Evolutionary conservation across 92 coral and sea anemone genomes (phyloP).

Genomic region (Epizoanthus illoricatus): DNA sequence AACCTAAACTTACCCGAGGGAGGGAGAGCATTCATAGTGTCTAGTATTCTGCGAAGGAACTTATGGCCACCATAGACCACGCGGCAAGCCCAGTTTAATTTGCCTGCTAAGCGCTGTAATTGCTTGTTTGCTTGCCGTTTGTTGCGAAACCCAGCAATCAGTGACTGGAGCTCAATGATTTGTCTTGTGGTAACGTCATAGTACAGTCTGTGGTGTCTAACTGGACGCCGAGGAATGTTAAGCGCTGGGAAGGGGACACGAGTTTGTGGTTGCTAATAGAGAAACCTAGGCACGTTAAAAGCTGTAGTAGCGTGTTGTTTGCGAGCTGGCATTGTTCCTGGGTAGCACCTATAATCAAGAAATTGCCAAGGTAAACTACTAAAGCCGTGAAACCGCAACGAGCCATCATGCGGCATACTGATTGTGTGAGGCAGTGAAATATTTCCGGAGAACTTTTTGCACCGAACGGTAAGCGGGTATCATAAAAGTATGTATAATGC

Average conservation of each 20-base stretch:
- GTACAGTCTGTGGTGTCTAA: constrained; percentile 31
- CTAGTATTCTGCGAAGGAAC: constrained; percentile 33
- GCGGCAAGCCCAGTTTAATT: constrained; percentile 41
- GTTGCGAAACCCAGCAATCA: constrained; percentile 9
- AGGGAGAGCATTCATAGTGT: constrained; percentile 31
- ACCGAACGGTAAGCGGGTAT: too few relatives aligned
- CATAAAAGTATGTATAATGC: too few relatives aligned
- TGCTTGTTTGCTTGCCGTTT: constrained; percentile 31
- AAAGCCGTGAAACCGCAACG: constrained; percentile 7
- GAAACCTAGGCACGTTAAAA: constrained; percentile 17
- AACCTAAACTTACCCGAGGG: constrained; percentile 8
- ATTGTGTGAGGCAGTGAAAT: constrained; percentile 36
- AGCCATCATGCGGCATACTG: constrained; percentile 42
- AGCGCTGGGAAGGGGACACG: constrained; percentile 44
- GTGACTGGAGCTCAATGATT: constrained; percentile 28
- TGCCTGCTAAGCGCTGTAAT: constrained; percentile 18
- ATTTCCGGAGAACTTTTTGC: constrained; percentile 43
- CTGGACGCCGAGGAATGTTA: too few relatives aligned
- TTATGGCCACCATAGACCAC: constrained; percentile 47
- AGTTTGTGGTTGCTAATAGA: constrained; percentile 40
- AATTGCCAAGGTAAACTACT: constrained; percentile 36
- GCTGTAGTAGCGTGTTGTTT: neutral
- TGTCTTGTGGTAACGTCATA: constrained; percentile 35
- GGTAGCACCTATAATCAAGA: constrained; percentile 37
- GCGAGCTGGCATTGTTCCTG: neutral